Base-by-base conservation (phyloP, 1,140 invertebrate species). In the Cydia strobilella region DNA sequence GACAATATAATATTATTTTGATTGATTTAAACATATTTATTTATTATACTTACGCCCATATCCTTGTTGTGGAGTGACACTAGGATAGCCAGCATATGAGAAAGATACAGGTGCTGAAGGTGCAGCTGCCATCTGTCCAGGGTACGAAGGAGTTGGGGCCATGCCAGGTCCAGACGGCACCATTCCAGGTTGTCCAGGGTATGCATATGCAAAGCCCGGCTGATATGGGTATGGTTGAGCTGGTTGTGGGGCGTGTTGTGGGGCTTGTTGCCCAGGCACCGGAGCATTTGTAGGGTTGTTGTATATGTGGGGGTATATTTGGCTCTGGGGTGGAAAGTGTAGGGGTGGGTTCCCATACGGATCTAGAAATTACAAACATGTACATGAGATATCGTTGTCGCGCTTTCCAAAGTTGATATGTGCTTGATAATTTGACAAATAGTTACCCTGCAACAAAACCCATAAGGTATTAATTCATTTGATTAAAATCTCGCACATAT, bases 251-350 rank as follows among this genome's bases (percentile, higher is more conserved):
- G 62, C 77, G 7, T 82, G 82, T 81, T 12, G 80, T 20, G 20
- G n/a, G 5, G 62, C 77, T 9, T 82, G 84, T 66, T 87, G 88
- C 2, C 78, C 79, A 0, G 85, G 83, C 10, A 79, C 78, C 15
- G 85, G 84, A 4, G 85, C 82, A 79, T 85, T 86, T 10, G 78
- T 79, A 20, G 82, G 84, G 54, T 88, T 88, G 54, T 88, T 88
- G 69, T 85, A 89, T n/a, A 88, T 76, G 69, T 88, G 84, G 7
- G 89, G 89, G 66, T 91, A 91, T 2, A 86, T 85, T 15, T 84
- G 85, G 39, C 62, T 66, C 20, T 88, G 84, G n/a, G 85, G 84
- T 20, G 84, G 83, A n/a, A 87, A 86, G 63, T 84, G 86, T 25
- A 86, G 85, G 1, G 84, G 85, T 0, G 84, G 85, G 72, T 84